Conservation (phyloP, 2,113 vertebrate genomes). For the Charadrius vociferus region DNA sequence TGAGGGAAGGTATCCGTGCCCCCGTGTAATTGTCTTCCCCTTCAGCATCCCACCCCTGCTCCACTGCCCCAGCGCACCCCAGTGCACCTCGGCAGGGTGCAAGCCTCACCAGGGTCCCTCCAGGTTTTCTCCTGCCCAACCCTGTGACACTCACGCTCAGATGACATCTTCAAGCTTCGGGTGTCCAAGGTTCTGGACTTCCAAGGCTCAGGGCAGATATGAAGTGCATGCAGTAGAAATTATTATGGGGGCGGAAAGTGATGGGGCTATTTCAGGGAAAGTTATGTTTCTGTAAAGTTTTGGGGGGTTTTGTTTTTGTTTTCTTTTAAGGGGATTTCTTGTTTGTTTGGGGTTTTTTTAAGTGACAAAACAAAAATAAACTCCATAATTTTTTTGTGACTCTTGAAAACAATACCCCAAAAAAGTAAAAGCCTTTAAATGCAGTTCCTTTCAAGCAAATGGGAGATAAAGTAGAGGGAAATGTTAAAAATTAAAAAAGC, state of each 20-base stretch:
- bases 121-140: not conserved
- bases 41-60: not conserved
- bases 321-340: not conserved
- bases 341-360: not conserved
- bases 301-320: too few species aligned
- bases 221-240: not conserved
- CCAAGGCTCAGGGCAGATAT: not conserved
- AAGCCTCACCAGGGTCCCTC: not conserved
- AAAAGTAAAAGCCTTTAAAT: not conserved
- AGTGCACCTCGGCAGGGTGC: too few species aligned
- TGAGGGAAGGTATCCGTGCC: not conserved
- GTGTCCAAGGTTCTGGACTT: not conserved
- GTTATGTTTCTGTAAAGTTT: too few species aligned
- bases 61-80: not conserved
- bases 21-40: not conserved
- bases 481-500: not conserved
- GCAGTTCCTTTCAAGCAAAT: not conserved
- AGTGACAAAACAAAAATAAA: not conserved
- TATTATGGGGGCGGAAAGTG: accelerated
- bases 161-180: not conserved
- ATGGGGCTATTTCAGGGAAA: not conserved
- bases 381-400: not conserved
- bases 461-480: not conserved
- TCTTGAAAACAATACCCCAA: not conserved
- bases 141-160: not conserved